A percentile compares a stretch with the other conserved stretches of the same genome.
phyloP scores from a whole-genome alignment of 2,888 invertebrate genomes.

The Nyleta sp. region DNA sequence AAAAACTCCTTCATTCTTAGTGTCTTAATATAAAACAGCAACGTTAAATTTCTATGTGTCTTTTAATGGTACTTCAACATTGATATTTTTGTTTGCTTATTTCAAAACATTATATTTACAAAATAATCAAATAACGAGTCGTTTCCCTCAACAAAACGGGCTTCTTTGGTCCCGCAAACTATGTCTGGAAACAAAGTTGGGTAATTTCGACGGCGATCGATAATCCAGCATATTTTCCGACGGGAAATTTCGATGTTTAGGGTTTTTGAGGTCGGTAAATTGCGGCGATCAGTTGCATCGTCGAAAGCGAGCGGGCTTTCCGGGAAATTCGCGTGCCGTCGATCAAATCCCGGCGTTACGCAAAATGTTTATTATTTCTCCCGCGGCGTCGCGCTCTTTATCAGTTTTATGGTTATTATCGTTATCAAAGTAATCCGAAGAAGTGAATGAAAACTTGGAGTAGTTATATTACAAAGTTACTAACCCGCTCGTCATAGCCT shows the following conservation, averaged over 20 bases:
- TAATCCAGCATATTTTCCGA: slow-evolving; percentile 16
- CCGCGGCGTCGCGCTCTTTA: slow-evolving; percentile 1
- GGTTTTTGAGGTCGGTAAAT: slow-evolving; percentile 24
- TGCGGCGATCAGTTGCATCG: slow-evolving; percentile 4
- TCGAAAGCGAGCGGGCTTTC: background rate
- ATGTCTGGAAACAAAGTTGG: slow-evolving; percentile 17
- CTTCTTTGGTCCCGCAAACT: slow-evolving; percentile 3
- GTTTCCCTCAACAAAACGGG: too few species aligned
- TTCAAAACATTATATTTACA: too few species aligned
- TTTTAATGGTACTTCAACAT: too few species aligned
- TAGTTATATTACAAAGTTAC: slow-evolving; percentile 35
- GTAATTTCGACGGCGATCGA: slow-evolving; percentile 22
- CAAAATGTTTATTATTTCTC: slow-evolving; percentile 5
- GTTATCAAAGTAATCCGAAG: slow-evolving; percentile 27
- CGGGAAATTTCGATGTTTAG: slow-evolving; percentile 10
- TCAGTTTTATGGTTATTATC: slow-evolving; percentile 20
- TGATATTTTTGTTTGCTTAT: too few species aligned
- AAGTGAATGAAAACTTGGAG: slow-evolving; percentile 33
- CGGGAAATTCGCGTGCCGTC: background rate
- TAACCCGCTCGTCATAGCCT: slow-evolving; percentile 13
- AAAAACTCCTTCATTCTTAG: too few species aligned
- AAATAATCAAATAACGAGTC: too few species aligned
- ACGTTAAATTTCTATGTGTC: too few species aligned
- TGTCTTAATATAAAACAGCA: too few species aligned
- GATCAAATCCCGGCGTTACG: background rate